Conservation (phyloP, 2,113 vertebrate genomes). For the Eurypyga helias region DNA sequence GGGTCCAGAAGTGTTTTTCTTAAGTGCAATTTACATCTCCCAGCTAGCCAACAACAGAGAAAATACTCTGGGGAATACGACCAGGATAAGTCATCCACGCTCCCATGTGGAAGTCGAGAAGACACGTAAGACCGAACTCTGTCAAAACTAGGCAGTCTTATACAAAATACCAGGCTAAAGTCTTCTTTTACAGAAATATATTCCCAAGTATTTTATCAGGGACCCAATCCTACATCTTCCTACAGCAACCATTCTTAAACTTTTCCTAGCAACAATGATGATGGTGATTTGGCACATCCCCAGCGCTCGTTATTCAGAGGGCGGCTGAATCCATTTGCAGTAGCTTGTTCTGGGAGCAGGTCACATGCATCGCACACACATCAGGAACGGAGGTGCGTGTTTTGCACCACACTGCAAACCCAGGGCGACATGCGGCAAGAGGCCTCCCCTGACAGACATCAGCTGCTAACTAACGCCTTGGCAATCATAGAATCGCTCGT, state of each 20-base stretch:
- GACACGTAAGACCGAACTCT: background rate
- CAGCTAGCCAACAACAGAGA: background rate
- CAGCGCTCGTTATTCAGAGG: background rate
- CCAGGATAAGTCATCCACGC: background rate
- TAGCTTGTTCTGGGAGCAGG: background rate
- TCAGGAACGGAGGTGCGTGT: background rate
- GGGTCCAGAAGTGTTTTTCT: background rate
- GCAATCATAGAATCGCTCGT: background rate
- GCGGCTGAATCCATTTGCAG: background rate
- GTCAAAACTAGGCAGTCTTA: background rate
- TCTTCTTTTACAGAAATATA: background rate
- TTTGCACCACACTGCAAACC: background rate
- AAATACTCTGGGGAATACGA: background rate
- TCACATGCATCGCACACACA: fast-evolving
- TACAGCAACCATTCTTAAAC: background rate
- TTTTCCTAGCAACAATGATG: background rate
- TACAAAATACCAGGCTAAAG: background rate
- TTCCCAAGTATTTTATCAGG: background rate
- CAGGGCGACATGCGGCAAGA: background rate
- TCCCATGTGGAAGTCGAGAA: background rate
- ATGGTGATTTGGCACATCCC: background rate
- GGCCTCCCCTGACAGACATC: background rate
- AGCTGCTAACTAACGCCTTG: background rate
- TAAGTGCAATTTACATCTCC: background rate
- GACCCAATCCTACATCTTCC: background rate